Base-by-base conservation (phyloP, 2,888 invertebrate genomes). In the Carpatolechia fugitivella region DNA sequence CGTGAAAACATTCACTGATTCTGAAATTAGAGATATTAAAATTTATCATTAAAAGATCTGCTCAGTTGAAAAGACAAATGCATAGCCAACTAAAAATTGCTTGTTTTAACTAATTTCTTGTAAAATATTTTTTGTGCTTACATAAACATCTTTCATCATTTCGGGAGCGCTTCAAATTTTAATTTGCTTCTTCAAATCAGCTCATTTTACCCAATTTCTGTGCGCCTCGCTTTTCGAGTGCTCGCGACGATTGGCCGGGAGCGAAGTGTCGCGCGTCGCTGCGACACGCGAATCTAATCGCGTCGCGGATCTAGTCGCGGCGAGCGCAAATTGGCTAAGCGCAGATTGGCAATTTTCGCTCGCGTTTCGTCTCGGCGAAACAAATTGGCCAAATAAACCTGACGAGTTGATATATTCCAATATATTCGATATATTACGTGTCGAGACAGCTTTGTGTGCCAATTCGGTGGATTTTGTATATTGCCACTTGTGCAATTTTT, bases 351-450 rank as follows among this genome's bases (percentile, higher is more conserved):
- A 52, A 56, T 56, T 56, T 56, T 36, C 47, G 36, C 13, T 35
- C 14, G 50, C 50, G 38, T 20, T 36, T 29, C 46, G 30, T 13
- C 11, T 20, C 46, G 10, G 50, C 3, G 40, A 10, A 36, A 20
- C 54, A 52, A 59, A 61, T 59, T 54, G 57, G 54, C 56, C 54
- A 57, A 35, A 58, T 58, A 55, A 53, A 52, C 44, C 55, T 56
- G 58, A 33, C 33, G 48, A 48, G 10, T 48, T 33, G 31, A 48
- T 48, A 48, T 48, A 48, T 48, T 48, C 44, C 20, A 2, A 11
- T 10, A 20, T 50, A 50, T 50, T 50, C 20, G 33, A 55, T 49
- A 49, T 49, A 54, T 55, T 55, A 48, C 49, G 48, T 24, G 38
- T 24, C 35, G 48, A 3, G 20, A 13, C 11, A n/a, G 11, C 51